Evolutionary conservation across 1,140 invertebrate genomes (phyloP), one percentile per base, ranked within the genome.

Genomic region (Coptotermes formosanus): DNA sequence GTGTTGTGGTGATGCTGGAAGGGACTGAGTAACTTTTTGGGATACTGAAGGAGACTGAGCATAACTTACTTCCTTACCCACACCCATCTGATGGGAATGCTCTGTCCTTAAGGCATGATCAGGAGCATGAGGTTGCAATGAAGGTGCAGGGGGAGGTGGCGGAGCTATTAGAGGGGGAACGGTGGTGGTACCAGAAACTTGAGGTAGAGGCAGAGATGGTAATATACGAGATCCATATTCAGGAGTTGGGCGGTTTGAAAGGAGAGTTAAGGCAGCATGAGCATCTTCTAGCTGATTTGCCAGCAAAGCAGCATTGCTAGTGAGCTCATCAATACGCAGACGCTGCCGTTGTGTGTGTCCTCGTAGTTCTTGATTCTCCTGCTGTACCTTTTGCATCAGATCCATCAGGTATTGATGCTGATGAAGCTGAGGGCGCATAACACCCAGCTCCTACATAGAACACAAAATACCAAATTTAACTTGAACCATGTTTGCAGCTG

Each of bases 151-250:
- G 25, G 86, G 87, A 81, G 86, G 88, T 52, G 85, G 87, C 83
- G 87, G 43, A 87, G 88, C 25, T 86, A 87, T 85, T 87, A 88
- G 82, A 87, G 87, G 87, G 88, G 89, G 43, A 48, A 23, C n/a
- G 11, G 64, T 75, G n/a, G n/a, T 30, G 25, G 64, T 75, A 11
- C 25, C 84, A 43, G 88, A 90, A 59, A 81, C 85, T 43, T 84
- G 88, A 86, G 89, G 88, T 86, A 86, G 87, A 55, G 86, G 86
- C 83, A 87, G 87, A 75, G 88, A 85, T 52, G 48, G 23, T 85
- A 82, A n/a, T 52, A 82, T 84, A 69, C 69, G 38, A 85, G 88
- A 84, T 88, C 89, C 86, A 87, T 88, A 12, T 88, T 89, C 83
- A 85, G 85, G 43, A 88, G 88, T 86, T 85, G 88, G 82, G 82